These are phyloP conservation scores for Synanceia verrucosa DNA, from an alignment of 2,797 vertebrate species.

Conservation along the genomic window DNA sequence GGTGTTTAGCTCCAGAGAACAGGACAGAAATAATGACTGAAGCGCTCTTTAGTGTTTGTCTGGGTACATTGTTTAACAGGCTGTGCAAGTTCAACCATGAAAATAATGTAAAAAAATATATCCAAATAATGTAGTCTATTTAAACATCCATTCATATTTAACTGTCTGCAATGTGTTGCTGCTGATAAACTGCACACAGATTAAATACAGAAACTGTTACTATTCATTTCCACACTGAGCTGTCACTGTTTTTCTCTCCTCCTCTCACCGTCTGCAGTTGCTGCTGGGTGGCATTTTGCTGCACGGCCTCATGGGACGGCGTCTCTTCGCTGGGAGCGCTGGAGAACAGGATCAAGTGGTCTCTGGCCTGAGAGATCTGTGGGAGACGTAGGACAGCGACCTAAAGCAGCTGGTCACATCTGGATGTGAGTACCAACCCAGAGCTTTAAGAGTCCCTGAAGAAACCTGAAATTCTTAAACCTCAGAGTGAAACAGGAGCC, in stretches of 20 bases:
- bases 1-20: not conserved
- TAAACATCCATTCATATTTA: too few relatives aligned
- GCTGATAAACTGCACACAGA: not conserved
- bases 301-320: conserved; percentile 75
- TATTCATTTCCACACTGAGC: not conserved
- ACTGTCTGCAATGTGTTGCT: too few relatives aligned
- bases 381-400: not conserved
- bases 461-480: too few relatives aligned
- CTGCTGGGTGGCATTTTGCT: conserved; percentile 45
- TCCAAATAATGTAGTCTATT: too few relatives aligned
- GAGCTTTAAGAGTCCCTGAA: not conserved
- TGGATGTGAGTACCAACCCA: not conserved
- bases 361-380: conserved; percentile 88
- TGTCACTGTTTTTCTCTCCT: not conserved
- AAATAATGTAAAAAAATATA: too few relatives aligned
- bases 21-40: not conserved
- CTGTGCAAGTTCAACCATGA: too few relatives aligned
- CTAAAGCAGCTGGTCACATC: not conserved
- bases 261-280: conserved; percentile 66
- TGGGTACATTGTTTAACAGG: too few relatives aligned
- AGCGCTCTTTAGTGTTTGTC: too few relatives aligned
- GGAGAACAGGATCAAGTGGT: conserved; percentile 85
- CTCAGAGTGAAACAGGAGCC: too few relatives aligned
- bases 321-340: conserved; percentile 69
- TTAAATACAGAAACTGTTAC: not conserved